phyloP scores from a whole-genome alignment of 2,888 invertebrate species.

The Serrognathus titanus region DNA sequence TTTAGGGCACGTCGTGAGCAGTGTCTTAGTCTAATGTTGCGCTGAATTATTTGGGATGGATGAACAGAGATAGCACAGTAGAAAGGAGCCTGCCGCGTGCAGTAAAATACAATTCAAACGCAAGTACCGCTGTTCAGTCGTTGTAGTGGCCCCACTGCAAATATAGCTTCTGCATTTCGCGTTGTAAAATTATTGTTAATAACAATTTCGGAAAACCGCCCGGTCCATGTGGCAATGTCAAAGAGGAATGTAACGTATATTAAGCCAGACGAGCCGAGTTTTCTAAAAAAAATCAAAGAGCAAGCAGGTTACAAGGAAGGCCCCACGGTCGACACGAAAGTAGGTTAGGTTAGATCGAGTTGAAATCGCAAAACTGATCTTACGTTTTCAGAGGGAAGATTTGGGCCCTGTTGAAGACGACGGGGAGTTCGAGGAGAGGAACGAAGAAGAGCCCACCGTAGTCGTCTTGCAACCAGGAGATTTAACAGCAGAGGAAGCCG shows the following conservation, averaged over 20 bases:
- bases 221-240: constrained; percentile 50
- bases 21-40: constrained; percentile 11
- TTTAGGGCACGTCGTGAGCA: constrained; percentile 11
- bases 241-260: constrained; percentile 65
- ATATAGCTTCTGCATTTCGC: constrained; percentile 13
- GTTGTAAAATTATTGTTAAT: constrained; percentile 3
- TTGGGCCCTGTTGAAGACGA: constrained; percentile 28
- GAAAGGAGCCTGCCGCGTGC: constrained; percentile 18
- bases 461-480: constrained; percentile 78
- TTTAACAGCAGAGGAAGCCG: constrained; percentile 75
- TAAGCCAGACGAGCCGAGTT: constrained; percentile 78
- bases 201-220: neutral
- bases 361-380: neutral
- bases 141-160: constrained; percentile 32
- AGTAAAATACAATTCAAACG: constrained; percentile 20
- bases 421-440: constrained; percentile 63
- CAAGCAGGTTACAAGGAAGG: constrained; percentile 79
- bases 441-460: constrained; percentile 77
- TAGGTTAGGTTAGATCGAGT: constrained; percentile 47
- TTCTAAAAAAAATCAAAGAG: constrained; percentile 71
- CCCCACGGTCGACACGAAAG: constrained; percentile 73
- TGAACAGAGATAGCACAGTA: constrained; percentile 16
- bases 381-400: constrained; percentile 38
- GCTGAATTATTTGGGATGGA: constrained; percentile 15
- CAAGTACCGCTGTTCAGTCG: constrained; percentile 24